Percentiles rank a stretch among this genome's conserved stretches.
Conservation (phyloP, 2,113 vertebrate genomes). For the Pelusios castaneus region DNA sequence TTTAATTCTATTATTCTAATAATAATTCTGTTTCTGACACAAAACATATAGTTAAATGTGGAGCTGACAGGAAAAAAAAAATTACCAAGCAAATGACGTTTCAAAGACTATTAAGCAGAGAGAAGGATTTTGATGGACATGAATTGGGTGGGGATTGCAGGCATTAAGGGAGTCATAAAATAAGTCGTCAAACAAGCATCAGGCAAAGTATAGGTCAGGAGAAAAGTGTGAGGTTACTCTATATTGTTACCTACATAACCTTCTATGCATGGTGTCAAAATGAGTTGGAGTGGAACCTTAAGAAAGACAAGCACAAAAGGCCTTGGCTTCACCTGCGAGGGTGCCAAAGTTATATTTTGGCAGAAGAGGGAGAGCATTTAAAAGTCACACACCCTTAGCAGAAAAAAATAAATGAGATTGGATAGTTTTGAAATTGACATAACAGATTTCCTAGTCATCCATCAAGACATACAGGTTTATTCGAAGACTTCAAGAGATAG, state of each 20-base stretch:
- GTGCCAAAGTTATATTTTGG: background rate
- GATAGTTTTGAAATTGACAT: background rate
- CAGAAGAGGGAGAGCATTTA: background rate
- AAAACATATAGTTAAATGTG: background rate
- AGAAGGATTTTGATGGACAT: background rate
- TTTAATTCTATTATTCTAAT: no score
- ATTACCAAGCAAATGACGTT: background rate
- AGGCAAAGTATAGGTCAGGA: background rate
- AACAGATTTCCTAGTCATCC: background rate
- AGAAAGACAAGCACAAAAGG: background rate
- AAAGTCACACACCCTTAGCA: background rate
- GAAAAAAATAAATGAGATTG: accelerated
- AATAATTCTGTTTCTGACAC: no score
- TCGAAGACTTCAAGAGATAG: no score
- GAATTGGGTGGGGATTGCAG: background rate
- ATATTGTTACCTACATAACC: background rate
- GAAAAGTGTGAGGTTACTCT: background rate
- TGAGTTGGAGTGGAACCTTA: background rate
- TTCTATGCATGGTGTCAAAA: background rate
- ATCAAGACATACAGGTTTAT: no score
- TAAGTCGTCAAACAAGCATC: background rate
- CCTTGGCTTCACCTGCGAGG: accelerated
- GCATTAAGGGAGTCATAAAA: background rate
- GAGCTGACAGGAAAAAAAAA: background rate
- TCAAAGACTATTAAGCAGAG: background rate